Percentiles rank a stretch among this genome's conserved stretches.
Evolutionary conservation across 2,888 invertebrate species (phyloP).

Genomic region (Argyresthia goedartella): DNA sequence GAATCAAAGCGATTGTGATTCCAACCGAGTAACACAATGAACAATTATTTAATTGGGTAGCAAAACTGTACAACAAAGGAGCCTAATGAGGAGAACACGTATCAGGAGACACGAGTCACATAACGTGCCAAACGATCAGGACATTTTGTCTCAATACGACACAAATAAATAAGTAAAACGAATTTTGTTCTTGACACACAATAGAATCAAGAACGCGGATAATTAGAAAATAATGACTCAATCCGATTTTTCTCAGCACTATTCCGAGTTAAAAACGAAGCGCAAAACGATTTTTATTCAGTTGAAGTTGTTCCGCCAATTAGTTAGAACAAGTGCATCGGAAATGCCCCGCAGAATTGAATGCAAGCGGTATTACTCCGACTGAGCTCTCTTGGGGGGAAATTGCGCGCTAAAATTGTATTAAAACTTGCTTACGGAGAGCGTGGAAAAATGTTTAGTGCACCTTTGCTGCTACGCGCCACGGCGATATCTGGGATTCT

Average conservation of each 20-base stretch:
- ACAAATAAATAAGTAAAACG: no score
- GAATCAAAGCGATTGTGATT: no score
- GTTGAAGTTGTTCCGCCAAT: slow-evolving; percentile 44
- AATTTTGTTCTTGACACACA: no score
- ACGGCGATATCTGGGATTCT: not conserved
- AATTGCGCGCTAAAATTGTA: slow-evolving; percentile 2
- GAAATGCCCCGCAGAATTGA: slow-evolving; percentile 26
- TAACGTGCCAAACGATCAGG: not conserved
- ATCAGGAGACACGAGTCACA: no score
- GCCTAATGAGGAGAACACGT: no score
- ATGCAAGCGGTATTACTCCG: slow-evolving; percentile 1
- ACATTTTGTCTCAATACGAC: no score
- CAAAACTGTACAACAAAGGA: no score
- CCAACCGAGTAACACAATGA: not conserved
- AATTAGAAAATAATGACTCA: not conserved
- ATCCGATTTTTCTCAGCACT: slow-evolving; percentile 11
- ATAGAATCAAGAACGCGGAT: not conserved
- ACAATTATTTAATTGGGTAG: not conserved
- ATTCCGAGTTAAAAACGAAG: slow-evolving; percentile 23
- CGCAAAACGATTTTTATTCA: slow-evolving; percentile 50
- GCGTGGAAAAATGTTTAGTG: not conserved
- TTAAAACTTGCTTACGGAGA: slow-evolving; percentile 1
- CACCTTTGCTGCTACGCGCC: not conserved
- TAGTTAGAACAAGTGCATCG: slow-evolving; percentile 52
- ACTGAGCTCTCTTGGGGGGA: not conserved